Evolutionary conservation across 2,888 invertebrate species (phyloP).

Genomic region (Lasioglossum calceatum): DNA sequence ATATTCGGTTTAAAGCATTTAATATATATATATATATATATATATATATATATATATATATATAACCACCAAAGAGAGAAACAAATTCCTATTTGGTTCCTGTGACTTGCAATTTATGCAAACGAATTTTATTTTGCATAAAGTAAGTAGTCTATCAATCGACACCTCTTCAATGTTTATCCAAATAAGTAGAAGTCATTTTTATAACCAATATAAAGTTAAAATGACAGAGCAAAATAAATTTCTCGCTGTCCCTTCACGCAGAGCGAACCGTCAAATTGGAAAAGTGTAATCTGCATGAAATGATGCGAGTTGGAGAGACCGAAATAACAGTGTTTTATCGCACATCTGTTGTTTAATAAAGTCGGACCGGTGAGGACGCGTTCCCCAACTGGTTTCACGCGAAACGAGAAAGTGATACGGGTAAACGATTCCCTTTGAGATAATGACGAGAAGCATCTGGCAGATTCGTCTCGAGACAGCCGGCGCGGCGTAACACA

Average conservation of each 20-base stretch:
- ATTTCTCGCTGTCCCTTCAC: background rate
- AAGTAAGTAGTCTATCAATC: background rate
- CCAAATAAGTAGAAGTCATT: background rate
- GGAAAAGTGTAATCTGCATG: background rate
- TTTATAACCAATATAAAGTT: background rate
- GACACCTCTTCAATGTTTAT: background rate
- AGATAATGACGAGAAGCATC: constrained; percentile 71
- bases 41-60: too few species aligned
- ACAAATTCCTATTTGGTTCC: too few species aligned
- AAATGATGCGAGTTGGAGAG: background rate
- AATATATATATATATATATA: too few species aligned
- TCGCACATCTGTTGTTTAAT: background rate
- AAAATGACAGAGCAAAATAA: background rate
- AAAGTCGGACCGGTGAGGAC: background rate
- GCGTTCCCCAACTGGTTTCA: background rate
- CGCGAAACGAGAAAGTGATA: constrained; percentile 33
- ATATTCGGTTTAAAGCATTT: too few species aligned
- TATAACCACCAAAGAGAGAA: too few species aligned
- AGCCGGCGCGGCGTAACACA: constrained; percentile 67
- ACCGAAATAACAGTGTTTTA: constrained; percentile 9
- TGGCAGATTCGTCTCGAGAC: constrained; percentile 76
- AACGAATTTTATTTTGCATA: too few species aligned
- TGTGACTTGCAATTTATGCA: too few species aligned
- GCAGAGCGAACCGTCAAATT: background rate
- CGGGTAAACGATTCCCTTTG: constrained; percentile 49